Evolutionary conservation across 2,113 vertebrate species (phyloP), one percentile per base, ranked within the genome.

Genomic region (Nanorana parkeri): DNA sequence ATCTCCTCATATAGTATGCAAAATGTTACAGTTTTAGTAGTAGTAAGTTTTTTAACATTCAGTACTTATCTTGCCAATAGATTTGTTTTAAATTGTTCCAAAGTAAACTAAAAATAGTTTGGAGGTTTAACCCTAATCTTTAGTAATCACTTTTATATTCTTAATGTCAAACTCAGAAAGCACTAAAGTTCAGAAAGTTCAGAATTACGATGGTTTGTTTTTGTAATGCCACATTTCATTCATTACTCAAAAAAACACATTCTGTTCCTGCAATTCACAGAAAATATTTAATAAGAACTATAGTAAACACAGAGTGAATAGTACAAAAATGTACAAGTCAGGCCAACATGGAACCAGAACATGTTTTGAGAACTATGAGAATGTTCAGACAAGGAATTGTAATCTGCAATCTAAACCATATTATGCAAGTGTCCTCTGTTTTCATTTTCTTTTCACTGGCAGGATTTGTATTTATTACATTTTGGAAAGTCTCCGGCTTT

Each of bases 391-490:
- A 32, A 52, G 23, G 36, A 72, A 52, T 32, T 72, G 36, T 26
- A 64, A 54, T 80, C 21, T 54, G 26, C 32, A 80, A 72, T 80
- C 29, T 29, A 64, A 72, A 80, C 56, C 68, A 64, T 23, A 72
- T 71, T 80, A 52, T 69, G 54, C 23, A 72, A 72, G 56, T 52
- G 29, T 69, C 54, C 47, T 80, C 66, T 80, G 68, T 72, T 64
- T 80, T 72, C 20, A 54, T 64, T 80, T 63, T 63, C 23, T 63
- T 72, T 23, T 52, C 58, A 64, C 68, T 64, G 24, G 8, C 29
- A 72, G 36, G 47, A 32, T 72, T 60, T 63, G 32, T 71, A 69
- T 64, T 71, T 72, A 64, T 80, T 63, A 72, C 56, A 64, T 60
- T 61, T 71, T 80, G 54, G 66, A 47, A 17, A 17, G 20, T 61